Evolutionary conservation across 2,888 invertebrate species (phyloP).

Genomic region (Eupeodes latifasciatus): DNA sequence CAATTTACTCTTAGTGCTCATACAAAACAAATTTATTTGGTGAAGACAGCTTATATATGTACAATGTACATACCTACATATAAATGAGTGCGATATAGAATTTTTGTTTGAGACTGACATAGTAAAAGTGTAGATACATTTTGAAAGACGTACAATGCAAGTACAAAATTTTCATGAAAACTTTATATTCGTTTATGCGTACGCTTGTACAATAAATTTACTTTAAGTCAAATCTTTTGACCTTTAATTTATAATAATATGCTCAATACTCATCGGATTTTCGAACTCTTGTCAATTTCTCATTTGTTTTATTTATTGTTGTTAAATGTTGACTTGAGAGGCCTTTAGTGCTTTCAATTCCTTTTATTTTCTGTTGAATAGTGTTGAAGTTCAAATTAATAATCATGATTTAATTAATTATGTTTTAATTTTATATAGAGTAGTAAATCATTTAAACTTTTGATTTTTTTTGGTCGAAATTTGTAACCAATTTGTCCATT

Average conservation of each 20-base stretch:
- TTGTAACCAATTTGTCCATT: too few relatives aligned
- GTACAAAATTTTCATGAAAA: not conserved
- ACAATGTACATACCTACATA: too few relatives aligned
- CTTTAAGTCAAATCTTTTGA: constrained; percentile 37
- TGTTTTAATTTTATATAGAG: not conserved
- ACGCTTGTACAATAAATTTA: not conserved
- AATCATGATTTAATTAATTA: constrained; percentile 5
- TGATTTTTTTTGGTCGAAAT: too few relatives aligned
- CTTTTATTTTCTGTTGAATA: not conserved
- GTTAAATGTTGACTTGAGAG: constrained; percentile 9
- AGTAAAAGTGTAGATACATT: not conserved
- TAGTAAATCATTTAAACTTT: not conserved
- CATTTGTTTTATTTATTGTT: not conserved
- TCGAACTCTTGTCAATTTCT: constrained; percentile 35
- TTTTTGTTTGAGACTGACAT: not conserved
- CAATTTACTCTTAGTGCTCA: constrained; percentile 3
- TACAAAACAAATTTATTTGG: constrained; percentile 13
- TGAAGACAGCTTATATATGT: constrained; percentile 22
- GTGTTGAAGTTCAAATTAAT: constrained; percentile 19
- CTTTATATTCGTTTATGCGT: constrained; percentile 31
- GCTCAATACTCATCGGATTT: constrained; percentile 31
- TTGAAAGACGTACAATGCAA: not conserved
- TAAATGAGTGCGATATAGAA: not conserved
- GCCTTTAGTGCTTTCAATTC: not conserved
- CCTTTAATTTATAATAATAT: constrained; percentile 24